These are phyloP conservation scores for Zophobas morio DNA, from an alignment of 1,140 invertebrate genomes.

Conservation along the genomic window DNA sequence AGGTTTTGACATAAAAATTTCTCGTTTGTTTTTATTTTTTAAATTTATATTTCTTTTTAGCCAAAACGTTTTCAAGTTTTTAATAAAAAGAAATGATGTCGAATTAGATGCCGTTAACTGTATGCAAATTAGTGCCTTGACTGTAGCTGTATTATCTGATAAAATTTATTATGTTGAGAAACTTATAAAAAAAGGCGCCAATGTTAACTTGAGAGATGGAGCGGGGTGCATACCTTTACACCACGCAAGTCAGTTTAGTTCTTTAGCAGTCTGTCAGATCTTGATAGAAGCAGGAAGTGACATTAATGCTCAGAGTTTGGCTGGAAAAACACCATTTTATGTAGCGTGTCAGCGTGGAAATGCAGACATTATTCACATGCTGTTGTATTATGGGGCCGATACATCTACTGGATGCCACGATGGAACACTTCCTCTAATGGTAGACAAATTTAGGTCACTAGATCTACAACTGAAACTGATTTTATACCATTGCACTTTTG, in stretches of 20 bases:
- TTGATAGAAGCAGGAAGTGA: neutral
- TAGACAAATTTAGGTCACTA: neutral
- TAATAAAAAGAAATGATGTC: neutral
- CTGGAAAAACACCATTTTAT: conserved; percentile 2
- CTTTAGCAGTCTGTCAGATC: neutral
- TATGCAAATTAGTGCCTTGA: neutral
- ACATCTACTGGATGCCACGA: neutral
- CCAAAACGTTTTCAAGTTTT: neutral
- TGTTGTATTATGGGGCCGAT: conserved; percentile 9
- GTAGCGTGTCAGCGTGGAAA: neutral
- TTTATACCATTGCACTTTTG: conserved; percentile 7
- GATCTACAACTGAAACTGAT: neutral
- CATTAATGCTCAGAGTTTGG: neutral
- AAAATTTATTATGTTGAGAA: neutral
- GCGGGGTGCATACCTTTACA: neutral
- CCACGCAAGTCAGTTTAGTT: neutral
- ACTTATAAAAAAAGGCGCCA: conserved; percentile 2
- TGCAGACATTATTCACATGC: neutral
- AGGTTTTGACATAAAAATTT: neutral
- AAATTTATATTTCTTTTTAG: conserved; percentile 2
- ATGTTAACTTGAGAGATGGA: neutral
- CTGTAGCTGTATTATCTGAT: neutral
- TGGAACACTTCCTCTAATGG: neutral
- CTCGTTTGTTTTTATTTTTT: neutral
- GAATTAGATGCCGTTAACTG: neutral